Conservation (phyloP, 2,797 vertebrate genomes). For the Nothura maculosa region DNA sequence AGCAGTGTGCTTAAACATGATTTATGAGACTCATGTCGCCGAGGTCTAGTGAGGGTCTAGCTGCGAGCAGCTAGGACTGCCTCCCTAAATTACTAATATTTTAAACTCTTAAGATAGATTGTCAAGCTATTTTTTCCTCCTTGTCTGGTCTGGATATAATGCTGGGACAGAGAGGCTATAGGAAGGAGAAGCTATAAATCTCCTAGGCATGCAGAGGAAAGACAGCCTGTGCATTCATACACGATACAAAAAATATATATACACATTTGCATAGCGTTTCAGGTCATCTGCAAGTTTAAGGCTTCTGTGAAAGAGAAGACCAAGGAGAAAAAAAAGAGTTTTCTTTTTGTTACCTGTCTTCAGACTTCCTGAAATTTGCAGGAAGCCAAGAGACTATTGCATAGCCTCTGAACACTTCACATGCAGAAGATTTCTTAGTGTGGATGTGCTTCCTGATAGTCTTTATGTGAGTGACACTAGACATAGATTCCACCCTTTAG, state of each 20-base stretch:
- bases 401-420: not conserved
- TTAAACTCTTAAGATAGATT: not conserved
- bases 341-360: not conserved
- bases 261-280: not conserved
- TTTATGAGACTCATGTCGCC: not conserved
- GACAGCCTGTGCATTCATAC: not conserved
- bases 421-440: not conserved
- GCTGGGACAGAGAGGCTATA: not conserved
- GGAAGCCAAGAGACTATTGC: not conserved
- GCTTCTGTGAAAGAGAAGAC: not conserved
- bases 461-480: not conserved
- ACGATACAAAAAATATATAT: not conserved
- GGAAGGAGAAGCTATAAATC: not conserved
- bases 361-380: not conserved
- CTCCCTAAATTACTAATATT: not conserved
- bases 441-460: not conserved
- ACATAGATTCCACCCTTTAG: not conserved
- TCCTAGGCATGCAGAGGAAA: not conserved
- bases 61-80: not conserved
- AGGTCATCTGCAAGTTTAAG: not conserved
- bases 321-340: not conserved
- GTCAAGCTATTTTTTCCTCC: not conserved
- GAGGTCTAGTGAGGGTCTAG: not conserved
- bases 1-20: not conserved
- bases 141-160: not conserved